phyloP scores from a whole-genome alignment of 2,113 vertebrate species.

The Columbina picui region DNA sequence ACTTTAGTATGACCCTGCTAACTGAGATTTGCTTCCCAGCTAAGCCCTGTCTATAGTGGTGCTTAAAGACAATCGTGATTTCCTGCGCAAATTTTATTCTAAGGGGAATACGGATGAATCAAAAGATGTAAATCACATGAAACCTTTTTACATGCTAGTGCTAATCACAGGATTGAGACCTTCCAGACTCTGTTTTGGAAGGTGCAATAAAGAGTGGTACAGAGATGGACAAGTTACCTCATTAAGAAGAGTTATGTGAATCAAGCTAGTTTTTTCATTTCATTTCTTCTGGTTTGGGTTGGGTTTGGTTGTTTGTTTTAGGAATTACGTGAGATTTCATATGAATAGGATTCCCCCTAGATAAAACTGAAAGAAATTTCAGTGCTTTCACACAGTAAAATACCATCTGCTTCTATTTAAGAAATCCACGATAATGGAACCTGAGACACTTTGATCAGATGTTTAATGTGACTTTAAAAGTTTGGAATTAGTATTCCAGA shows the following conservation, averaged over 20 bases:
- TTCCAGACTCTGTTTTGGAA: neutral
- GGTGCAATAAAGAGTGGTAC: neutral
- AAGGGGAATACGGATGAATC: neutral
- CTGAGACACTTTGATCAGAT: slow-evolving; percentile 49
- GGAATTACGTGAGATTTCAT: neutral
- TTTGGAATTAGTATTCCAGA: slow-evolving; percentile 39
- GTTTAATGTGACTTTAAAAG: slow-evolving; percentile 35
- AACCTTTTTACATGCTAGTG: neutral
- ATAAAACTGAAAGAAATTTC: slow-evolving; percentile 20
- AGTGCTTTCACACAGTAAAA: slow-evolving; percentile 1
- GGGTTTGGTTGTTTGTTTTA: neutral
- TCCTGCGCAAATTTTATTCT: neutral
- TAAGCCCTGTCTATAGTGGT: neutral
- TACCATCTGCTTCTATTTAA: slow-evolving; percentile 55
- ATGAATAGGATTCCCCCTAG: neutral
- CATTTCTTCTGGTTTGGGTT: too few relatives aligned
- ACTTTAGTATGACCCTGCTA: neutral
- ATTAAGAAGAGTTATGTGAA: neutral
- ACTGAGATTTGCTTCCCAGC: neutral
- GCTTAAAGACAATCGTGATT: neutral
- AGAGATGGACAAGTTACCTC: neutral
- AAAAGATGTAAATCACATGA: neutral
- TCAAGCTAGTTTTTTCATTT: neutral
- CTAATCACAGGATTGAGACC: fast-evolving
- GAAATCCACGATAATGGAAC: slow-evolving; percentile 37